Evolutionary conservation across 2,888 invertebrate genomes (phyloP).

Genomic region (Xylophagus ater): DNA sequence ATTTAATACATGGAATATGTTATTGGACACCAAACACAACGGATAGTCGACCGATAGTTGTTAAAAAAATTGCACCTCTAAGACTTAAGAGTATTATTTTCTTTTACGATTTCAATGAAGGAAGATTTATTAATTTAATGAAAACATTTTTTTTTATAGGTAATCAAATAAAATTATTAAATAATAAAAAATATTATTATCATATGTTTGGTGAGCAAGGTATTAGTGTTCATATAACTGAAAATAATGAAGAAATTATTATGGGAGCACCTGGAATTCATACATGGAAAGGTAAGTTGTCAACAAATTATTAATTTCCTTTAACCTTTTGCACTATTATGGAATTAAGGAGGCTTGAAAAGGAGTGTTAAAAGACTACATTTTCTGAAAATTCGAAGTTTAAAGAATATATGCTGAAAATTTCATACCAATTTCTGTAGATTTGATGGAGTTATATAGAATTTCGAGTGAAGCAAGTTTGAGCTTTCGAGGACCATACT

Average conservation of each 20-base stretch:
- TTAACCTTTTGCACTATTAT: too few relatives aligned
- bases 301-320: neutral
- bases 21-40: constrained; percentile 36
- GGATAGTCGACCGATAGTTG: constrained; percentile 25
- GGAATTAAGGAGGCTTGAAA: too few relatives aligned
- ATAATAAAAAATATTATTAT: constrained; percentile 24
- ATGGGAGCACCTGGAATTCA: constrained; percentile 37
- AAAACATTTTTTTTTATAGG: constrained; percentile 4
- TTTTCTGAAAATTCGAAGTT: too few relatives aligned
- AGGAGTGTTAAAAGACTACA: too few relatives aligned
- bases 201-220: constrained; percentile 36
- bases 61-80: constrained; percentile 34
- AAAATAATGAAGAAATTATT: constrained; percentile 35
- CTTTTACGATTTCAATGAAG: neutral
- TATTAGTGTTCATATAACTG: constrained; percentile 35
- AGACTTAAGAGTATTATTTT: constrained; percentile 25
- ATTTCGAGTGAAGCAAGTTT: too few relatives aligned
- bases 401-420: too few relatives aligned
- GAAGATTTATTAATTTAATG: constrained; percentile 1
- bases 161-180: constrained; percentile 25
- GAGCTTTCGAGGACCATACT: too few relatives aligned
- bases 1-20: constrained; percentile 38
- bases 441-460: too few relatives aligned
- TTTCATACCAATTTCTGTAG: too few relatives aligned
- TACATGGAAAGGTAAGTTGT: constrained; percentile 32